phyloP scores from a whole-genome alignment of 1,140 invertebrate species.

The Brachionus rotundiformis region DNA sequence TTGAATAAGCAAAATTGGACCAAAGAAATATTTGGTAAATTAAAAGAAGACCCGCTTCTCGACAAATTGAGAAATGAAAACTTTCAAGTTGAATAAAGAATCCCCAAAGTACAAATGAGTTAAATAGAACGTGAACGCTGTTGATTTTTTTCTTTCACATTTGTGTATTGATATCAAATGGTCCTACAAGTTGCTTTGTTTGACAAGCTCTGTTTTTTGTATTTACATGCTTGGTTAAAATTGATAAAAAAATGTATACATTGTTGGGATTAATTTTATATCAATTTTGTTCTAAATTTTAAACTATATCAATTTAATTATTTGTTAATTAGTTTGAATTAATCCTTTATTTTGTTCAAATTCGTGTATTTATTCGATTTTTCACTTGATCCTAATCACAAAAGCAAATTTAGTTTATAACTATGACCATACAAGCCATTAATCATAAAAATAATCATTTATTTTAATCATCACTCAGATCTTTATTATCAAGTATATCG shows the following conservation, averaged over 20 bases:
- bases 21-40: neutral
- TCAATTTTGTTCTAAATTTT: conserved; percentile 11
- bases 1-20: conserved; percentile 13
- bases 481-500: neutral
- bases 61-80: conserved; percentile 14
- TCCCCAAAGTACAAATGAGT: neutral
- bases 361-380: conserved; percentile 12
- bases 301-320: conserved; percentile 17
- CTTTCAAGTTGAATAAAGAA: neutral
- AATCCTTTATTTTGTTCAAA: neutral
- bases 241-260: conserved; percentile 11
- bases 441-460: conserved; percentile 5
- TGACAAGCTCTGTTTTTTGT: conserved; percentile 1
- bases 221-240: conserved; percentile 9
- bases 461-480: neutral
- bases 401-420: neutral
- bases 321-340: conserved; percentile 11
- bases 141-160: neutral
- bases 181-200: neutral
- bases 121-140: conserved; percentile 17
- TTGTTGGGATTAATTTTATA: neutral
- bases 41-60: conserved; percentile 11
- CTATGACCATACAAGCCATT: conserved; percentile 12
- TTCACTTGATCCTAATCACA: conserved; percentile 14
- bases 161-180: neutral